These are phyloP conservation scores for Caracal caracal DNA, from an alignment of 2,113 vertebrate species.

Conservation along the genomic window DNA sequence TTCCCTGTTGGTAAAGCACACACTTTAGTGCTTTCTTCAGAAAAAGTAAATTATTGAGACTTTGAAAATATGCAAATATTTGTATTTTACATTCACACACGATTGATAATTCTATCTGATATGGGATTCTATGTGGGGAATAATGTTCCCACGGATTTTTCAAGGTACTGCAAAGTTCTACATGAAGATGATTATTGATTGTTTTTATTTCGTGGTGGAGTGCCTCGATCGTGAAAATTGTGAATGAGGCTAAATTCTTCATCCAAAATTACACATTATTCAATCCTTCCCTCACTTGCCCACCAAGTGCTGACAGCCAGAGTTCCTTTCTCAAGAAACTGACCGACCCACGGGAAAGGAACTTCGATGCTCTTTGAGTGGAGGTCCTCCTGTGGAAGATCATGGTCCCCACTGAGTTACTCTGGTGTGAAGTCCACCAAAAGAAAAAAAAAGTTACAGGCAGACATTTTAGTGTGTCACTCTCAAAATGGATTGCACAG, in stretches of 20 bases:
- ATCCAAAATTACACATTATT: not conserved
- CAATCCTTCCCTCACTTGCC: too few species aligned
- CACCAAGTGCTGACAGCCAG: not conserved
- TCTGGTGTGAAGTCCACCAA: accelerated
- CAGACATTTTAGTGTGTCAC: not conserved
- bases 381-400: not conserved
- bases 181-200: not conserved
- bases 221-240: not conserved
- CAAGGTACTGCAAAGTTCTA: not conserved
- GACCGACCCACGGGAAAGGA: too few species aligned
- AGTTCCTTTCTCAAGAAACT: not conserved
- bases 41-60: not conserved
- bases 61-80: not conserved
- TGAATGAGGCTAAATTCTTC: not conserved
- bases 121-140: not conserved
- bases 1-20: not conserved
- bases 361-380: not conserved
- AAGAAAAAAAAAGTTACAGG: too few species aligned
- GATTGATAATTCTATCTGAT: not conserved
- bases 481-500: not conserved
- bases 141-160: not conserved
- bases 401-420: not conserved
- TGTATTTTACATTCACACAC: not conserved
- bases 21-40: not conserved
- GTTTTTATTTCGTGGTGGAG: not conserved